Conservation (phyloP, 2,797 vertebrate species). For the Liparis tanakae region DNA sequence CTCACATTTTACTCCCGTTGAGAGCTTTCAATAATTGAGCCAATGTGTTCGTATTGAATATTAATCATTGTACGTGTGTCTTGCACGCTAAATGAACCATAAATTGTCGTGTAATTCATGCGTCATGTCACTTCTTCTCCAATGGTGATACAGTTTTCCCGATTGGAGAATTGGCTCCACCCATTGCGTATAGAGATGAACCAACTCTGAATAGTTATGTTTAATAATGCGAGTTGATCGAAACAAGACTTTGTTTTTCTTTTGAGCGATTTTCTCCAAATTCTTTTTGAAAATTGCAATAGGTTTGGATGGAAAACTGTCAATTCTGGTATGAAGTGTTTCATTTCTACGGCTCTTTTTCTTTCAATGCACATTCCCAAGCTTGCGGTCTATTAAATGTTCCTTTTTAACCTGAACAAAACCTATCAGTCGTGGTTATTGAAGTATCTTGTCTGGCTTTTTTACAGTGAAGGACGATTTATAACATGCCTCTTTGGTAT, state of each 20-base stretch:
- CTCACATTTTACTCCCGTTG: background rate
- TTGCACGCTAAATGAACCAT: background rate
- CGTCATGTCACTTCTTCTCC: no score
- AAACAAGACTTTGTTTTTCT: background rate
- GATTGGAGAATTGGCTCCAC: background rate
- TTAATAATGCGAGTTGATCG: background rate
- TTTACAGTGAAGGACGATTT: conserved; percentile 22
- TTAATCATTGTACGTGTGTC: background rate
- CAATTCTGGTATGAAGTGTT: conserved; percentile 13
- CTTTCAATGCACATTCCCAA: background rate
- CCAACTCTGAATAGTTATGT: background rate
- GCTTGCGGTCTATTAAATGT: conserved; percentile 16
- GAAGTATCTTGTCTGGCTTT: conserved; percentile 19
- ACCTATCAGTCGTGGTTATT: conserved; percentile 15
- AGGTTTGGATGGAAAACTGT: background rate
- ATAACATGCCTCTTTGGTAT: conserved; percentile 21
- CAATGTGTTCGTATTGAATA: background rate
- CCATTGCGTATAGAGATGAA: background rate
- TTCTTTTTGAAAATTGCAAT: background rate
- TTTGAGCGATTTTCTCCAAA: background rate
- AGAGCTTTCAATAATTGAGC: background rate
- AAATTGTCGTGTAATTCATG: background rate
- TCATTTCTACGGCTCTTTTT: background rate
- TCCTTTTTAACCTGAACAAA: conserved; percentile 13
- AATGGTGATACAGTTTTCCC: background rate